phyloP scores from a whole-genome alignment of 2,113 vertebrate species.

The Centropristis striata region DNA sequence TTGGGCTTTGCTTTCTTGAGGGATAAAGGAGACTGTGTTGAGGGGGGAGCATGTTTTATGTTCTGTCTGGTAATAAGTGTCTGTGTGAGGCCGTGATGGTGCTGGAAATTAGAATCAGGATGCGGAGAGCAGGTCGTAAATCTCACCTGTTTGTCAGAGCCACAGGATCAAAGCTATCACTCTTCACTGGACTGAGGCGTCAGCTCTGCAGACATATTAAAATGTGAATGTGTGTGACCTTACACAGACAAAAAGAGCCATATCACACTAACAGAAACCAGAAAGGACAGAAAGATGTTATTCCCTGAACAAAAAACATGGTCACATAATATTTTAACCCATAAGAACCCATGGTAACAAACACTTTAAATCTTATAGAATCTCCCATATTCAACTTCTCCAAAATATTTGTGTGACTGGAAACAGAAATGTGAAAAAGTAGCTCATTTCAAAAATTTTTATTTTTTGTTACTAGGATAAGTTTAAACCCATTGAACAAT shows the following conservation, averaged over 20 bases:
- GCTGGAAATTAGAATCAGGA: slow-evolving; percentile 52
- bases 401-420: too few species aligned
- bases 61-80: slow-evolving; percentile 49
- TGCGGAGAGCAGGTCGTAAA: slow-evolving; percentile 56
- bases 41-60: slow-evolving; percentile 57
- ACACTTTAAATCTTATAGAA: too few species aligned
- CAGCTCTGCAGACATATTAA: slow-evolving; percentile 32
- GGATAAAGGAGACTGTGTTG: not conserved
- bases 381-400: too few species aligned
- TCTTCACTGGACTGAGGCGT: slow-evolving; percentile 12
- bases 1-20: slow-evolving; percentile 9
- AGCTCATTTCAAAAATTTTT: too few species aligned
- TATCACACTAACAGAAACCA: not conserved
- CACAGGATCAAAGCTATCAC: slow-evolving; percentile 47
- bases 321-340: not conserved
- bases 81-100: slow-evolving; percentile 27
- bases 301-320: not conserved
- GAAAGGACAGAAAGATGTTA: not conserved
- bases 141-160: slow-evolving; percentile 49
- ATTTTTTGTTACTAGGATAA: too few species aligned
- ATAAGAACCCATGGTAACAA: too few species aligned
- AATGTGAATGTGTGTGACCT: slow-evolving; percentile 13
- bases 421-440: too few species aligned
- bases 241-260: not conserved
- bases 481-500: too few species aligned